Conservation (phyloP, 2,113 vertebrate genomes). For the Porphyrio hochstetteri region DNA sequence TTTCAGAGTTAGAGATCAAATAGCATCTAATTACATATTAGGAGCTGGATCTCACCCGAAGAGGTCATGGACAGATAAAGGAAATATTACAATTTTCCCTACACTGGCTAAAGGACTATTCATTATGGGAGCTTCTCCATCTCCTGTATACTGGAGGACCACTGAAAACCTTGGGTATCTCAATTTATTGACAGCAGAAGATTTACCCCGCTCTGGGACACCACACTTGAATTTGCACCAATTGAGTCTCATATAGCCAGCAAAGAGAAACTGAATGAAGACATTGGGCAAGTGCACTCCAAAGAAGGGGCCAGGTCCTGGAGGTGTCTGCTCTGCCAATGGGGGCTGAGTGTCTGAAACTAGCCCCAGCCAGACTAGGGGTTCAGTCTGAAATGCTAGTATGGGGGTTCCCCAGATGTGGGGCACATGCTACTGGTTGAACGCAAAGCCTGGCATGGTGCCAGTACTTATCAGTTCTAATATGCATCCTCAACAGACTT, state of each 20-base stretch:
- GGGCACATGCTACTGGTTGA: fast-evolving
- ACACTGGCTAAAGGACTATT: background rate
- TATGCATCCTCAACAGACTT: background rate
- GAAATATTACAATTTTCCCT: background rate
- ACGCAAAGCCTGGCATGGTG: background rate
- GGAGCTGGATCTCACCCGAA: background rate
- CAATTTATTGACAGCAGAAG: background rate
- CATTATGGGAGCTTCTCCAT: background rate
- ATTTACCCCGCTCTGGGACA: background rate
- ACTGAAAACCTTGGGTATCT: background rate
- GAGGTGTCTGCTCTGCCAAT: background rate
- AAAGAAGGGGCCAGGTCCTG: background rate
- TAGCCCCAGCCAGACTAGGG: background rate
- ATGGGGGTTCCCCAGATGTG: background rate
- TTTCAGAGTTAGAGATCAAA: background rate
- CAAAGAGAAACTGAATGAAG: background rate
- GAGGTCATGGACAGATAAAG: background rate
- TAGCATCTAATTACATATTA: background rate
- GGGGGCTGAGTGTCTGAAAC: background rate
- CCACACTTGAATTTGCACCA: background rate
- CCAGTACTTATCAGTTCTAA: background rate
- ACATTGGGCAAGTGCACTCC: background rate
- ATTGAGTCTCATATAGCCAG: background rate
- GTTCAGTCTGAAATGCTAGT: background rate
- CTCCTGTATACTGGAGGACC: background rate